These are phyloP conservation scores for Raja brachyura DNA, from an alignment of 2,113 vertebrate species.

Conservation along the genomic window DNA sequence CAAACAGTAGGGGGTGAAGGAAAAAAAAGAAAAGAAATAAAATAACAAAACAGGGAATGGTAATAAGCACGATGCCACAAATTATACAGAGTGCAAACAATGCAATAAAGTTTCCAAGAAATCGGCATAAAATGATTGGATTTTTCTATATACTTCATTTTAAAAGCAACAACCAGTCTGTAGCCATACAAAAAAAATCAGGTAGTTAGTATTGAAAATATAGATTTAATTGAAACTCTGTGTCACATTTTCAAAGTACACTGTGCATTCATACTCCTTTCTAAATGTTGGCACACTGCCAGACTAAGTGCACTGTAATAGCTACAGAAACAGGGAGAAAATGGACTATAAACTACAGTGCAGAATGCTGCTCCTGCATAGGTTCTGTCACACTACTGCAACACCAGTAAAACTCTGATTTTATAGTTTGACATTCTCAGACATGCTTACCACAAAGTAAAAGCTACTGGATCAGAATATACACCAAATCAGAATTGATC, in stretches of 20 bases:
- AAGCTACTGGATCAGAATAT: conserved; percentile 3
- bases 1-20: neutral
- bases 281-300: conserved; percentile 26
- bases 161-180: neutral
- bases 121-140: neutral
- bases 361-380: conserved; percentile 4
- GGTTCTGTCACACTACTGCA: conserved; percentile 10
- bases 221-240: conserved; percentile 30
- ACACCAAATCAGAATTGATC: neutral
- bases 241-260: conserved; percentile 11
- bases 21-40: neutral
- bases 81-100: neutral
- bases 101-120: neutral
- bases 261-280: neutral
- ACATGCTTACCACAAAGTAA: neutral
- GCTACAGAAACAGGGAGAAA: conserved; percentile 34
- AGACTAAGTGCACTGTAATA: conserved; percentile 38
- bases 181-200: neutral
- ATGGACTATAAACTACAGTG: conserved; percentile 34
- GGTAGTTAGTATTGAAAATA: neutral
- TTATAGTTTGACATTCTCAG: conserved; percentile 36
- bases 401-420: conserved; percentile 17
- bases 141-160: neutral
- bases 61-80: neutral
- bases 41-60: neutral